Conservation (phyloP, 2,888 invertebrate species). For the Conomelus anceps region DNA sequence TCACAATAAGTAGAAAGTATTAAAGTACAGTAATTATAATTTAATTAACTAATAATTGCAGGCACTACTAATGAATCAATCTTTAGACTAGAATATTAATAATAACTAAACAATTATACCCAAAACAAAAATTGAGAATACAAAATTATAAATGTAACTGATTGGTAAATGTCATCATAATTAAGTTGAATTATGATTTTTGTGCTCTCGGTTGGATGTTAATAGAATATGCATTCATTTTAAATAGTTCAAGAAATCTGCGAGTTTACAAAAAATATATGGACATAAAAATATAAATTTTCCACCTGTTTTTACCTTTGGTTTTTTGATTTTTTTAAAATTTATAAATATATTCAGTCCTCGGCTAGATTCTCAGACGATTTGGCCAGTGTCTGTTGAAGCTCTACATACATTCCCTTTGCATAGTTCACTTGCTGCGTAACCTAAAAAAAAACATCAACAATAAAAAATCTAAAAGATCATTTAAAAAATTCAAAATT, state of each 20-base stretch:
- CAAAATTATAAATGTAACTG: neutral
- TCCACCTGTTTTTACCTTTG: neutral
- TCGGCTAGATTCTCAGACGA: slow-evolving; percentile 22
- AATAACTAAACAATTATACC: neutral
- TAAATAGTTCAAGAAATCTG: neutral
- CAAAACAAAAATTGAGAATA: neutral
- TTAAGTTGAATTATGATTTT: neutral
- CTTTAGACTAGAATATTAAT: neutral
- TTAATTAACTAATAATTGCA: neutral
- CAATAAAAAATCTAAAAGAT: neutral
- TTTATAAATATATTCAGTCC: slow-evolving; percentile 19
- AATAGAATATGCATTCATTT: neutral
- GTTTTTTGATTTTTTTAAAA: neutral
- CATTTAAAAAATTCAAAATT: neutral
- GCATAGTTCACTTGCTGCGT: slow-evolving; percentile 83
- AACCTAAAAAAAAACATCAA: slow-evolving; percentile 43
- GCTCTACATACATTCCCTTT: slow-evolving; percentile 75
- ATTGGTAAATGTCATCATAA: neutral
- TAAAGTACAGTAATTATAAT: too few species aligned
- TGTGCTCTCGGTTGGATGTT: neutral
- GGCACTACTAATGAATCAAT: neutral
- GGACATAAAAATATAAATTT: neutral
- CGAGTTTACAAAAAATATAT: neutral
- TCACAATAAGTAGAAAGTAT: too few species aligned
- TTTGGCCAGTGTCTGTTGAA: slow-evolving; percentile 54